Base-by-base conservation (phyloP, 2,113 vertebrate species). In the Brachyhypopomus gauderio region DNA sequence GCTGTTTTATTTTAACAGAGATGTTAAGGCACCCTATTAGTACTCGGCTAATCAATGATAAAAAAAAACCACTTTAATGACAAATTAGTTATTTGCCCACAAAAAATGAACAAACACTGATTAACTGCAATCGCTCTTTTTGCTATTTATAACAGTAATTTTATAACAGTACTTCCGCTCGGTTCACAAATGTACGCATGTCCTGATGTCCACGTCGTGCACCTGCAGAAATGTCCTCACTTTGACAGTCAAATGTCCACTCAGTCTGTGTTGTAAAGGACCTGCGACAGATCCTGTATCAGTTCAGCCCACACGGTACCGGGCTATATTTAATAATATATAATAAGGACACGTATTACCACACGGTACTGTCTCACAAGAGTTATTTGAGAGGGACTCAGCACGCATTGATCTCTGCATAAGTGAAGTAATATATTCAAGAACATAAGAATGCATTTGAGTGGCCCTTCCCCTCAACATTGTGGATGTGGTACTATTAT, bases 311-410 rank as follows among this genome's bases (percentile, higher is more conserved):
- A 77, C 70, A 59, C 48, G 9, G 60, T 77, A 59, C 59, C 59
- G 77, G 45, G 78, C 67, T 80, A 41, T 77, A 59, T 74, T 12
- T 66, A 72, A 59, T 82, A 30, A 30, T 30, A 59, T 74, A 11
- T 66, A 72, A 59, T 82, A 30, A 30, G 1, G 80, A 75, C 79
- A 75, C 48, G 62, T 77, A 83, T 85, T 82, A 83, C 78, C 80
- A 75, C 79, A 72, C 80, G 83, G 82, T 69, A 82, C 41, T 80
- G 77, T 73, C 62, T 80, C 70, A 74, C 76, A 81, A 81, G 66
- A 84, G 56, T 55, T 20, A 19, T 82, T 79, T 85, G 72, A 82
- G 59, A 41, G 80, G 67, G 64, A 71, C 77, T 76, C 41, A 70
- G 60, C 38, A 30, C 67, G 59, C 58, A 22, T 79, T 62, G 22